Base-by-base conservation (phyloP, 2,888 invertebrate genomes). In the Torymus aiolomorphi region DNA sequence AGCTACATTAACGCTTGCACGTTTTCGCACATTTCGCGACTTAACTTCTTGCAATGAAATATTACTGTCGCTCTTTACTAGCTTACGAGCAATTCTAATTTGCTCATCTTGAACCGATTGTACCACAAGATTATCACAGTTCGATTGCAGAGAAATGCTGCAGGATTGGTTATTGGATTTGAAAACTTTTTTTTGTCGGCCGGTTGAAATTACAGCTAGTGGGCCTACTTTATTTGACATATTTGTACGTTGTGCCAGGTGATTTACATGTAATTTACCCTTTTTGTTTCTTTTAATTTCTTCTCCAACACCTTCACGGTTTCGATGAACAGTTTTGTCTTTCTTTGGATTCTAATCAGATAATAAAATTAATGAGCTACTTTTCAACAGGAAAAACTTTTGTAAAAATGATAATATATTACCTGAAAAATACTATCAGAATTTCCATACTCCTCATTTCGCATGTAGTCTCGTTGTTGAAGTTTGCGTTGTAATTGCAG, bases 401-500 rank as follows among this genome's bases (percentile, higher is more conserved):
- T 59, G 14, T 2, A 82, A 82, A 77, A 65, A 20, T n/a, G 62
- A 42, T 20, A 51, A 16, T 54, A 42, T 72, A n/a, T 42, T 83
- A 88, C 87, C 85, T 87, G 87, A 62, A 83, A 67, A 81, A 84
- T 83, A 76, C 83, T 82, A 54, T 88, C 87, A 24, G 84, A 78
- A 74, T 87, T 84, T 82, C 86, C 86, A 84, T 93, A 91, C 86
- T 93, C 94, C 85, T 93, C 92, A 90, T 95, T 92, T 88, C 94
- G 91, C 86, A 93, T 94, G 85, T 93, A 92, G 90, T 95, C 92
- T 89, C 94, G 92, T 87, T 94, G 94, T 82, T 94, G 93, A 77
- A 95, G 91, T 89, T 95, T 95, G 83, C 94, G 92, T 86, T 95
- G 94, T 70, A 94, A 89, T 83, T 94, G 93, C 67, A 94, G 87